Conservation (phyloP, 2,888 invertebrate species). For the Onchidella celtica region DNA sequence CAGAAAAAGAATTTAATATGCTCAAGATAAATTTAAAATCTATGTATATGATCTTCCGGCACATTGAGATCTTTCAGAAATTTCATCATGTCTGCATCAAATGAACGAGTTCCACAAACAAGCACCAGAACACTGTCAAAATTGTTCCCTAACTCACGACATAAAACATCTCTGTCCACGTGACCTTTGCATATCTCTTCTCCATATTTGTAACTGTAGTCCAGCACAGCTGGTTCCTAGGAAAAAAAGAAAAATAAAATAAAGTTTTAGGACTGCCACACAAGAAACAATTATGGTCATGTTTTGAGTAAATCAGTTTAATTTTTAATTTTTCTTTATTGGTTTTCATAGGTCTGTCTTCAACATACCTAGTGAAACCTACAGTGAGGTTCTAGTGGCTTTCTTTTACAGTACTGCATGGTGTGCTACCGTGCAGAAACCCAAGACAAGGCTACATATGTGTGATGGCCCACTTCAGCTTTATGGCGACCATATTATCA, state of each 20-base stretch:
- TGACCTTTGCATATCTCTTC: conserved; percentile 63
- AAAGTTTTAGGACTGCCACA: neutral
- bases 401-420: too few relatives aligned
- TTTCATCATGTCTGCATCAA: conserved; percentile 82
- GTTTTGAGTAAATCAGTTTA: neutral
- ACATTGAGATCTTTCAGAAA: conserved; percentile 30
- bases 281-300: neutral
- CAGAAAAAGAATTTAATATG: too few relatives aligned
- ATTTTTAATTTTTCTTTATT: too few relatives aligned
- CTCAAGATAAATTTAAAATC: too few relatives aligned
- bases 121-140: conserved; percentile 72
- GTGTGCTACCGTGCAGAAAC: too few relatives aligned
- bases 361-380: too few relatives aligned
- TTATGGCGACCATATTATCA: too few relatives aligned
- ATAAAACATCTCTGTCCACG: conserved; percentile 53
- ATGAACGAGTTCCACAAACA: conserved; percentile 85
- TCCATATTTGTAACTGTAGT: conserved; percentile 61
- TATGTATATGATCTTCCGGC: conserved; percentile 31
- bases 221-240: conserved; percentile 46
- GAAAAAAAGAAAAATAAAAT: conserved; percentile 38
- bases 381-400: too few relatives aligned
- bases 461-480: too few relatives aligned
- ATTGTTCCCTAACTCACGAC: conserved; percentile 48
- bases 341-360: too few relatives aligned
- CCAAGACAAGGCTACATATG: too few relatives aligned